Evolutionary conservation across 1,140 invertebrate genomes (phyloP).

Genomic region (Solen grandis): DNA sequence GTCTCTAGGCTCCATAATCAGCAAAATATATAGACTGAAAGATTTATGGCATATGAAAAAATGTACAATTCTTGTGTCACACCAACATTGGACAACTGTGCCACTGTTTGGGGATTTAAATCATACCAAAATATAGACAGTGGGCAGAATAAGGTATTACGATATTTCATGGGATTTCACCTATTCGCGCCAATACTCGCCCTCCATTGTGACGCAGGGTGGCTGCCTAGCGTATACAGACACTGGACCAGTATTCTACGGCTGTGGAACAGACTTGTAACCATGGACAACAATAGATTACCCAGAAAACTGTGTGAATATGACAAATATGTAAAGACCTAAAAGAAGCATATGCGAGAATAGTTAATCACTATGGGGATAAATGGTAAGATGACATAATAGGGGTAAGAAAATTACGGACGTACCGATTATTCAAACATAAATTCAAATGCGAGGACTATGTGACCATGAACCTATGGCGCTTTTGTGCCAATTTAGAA

Average conservation of each 20-base stretch:
- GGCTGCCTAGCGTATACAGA: too few species aligned
- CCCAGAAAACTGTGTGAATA: neutral
- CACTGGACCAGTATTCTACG: too few species aligned
- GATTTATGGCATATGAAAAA: conserved; percentile 48
- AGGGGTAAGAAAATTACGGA: too few species aligned
- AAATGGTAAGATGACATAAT: neutral
- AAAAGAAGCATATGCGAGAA: neutral
- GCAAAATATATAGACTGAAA: conserved; percentile 13
- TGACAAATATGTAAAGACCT: neutral
- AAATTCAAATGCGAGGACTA: neutral
- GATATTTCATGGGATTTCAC: conserved; percentile 50
- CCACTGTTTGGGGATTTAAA: conserved; percentile 44
- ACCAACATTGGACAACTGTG: conserved; percentile 42
- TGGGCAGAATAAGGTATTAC: conserved; percentile 46
- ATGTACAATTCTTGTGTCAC: conserved; percentile 40
- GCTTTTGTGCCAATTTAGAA: neutral
- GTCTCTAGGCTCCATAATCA: conserved; percentile 25
- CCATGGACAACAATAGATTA: too few species aligned
- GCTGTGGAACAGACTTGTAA: too few species aligned
- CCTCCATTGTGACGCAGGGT: too few species aligned
- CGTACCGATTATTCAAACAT: too few species aligned
- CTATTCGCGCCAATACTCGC: conserved; percentile 34
- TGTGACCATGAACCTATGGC: neutral
- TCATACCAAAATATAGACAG: conserved; percentile 16
- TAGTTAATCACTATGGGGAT: too few species aligned